Conservation (phyloP, 92 coral and sea anemone species). For the Blastomussa wellsi region DNA sequence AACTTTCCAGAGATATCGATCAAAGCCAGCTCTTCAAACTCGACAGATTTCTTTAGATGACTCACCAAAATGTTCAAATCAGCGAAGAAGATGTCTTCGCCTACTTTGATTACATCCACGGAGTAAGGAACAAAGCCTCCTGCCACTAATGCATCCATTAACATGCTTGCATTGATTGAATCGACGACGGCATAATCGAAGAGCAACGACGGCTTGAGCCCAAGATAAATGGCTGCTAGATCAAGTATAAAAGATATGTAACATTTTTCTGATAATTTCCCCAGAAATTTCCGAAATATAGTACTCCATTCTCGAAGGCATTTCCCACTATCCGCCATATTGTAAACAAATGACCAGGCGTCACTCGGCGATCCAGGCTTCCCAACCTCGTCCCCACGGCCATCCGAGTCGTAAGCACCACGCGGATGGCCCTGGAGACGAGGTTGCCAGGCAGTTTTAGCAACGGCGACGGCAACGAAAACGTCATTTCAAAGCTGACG, state of each 20-base stretch:
- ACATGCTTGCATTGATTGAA: not conserved
- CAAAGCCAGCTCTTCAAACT: slow-evolving; percentile 18
- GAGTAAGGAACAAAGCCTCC: not conserved
- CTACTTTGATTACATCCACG: slow-evolving; percentile 44
- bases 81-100: slow-evolving; percentile 50
- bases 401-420: no score
- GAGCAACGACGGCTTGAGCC: slow-evolving; percentile 60
- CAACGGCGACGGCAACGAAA: no score
- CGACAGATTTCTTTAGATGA: slow-evolving; percentile 16
- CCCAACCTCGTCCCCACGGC: no score
- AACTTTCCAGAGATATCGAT: slow-evolving; percentile 56
- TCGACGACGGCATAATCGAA: slow-evolving; percentile 64
- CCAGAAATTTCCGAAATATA: slow-evolving; percentile 39
- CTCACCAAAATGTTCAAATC: slow-evolving; percentile 18
- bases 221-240: slow-evolving; percentile 32
- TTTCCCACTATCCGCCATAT: slow-evolving; percentile 58
- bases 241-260: slow-evolving; percentile 39
- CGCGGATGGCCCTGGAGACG: not conserved
- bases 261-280: slow-evolving; percentile 27
- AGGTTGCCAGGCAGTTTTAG: no score
- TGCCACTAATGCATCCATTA: slow-evolving; percentile 23
- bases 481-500: no score
- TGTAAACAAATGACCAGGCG: slow-evolving; percentile 4
- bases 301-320: slow-evolving; percentile 2
- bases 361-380: not conserved